A percentile compares a stretch with the other conserved stretches of the same genome.
Evolutionary conservation across 2,113 vertebrate genomes (phyloP).

Genomic region (Clinocottus analis): DNA sequence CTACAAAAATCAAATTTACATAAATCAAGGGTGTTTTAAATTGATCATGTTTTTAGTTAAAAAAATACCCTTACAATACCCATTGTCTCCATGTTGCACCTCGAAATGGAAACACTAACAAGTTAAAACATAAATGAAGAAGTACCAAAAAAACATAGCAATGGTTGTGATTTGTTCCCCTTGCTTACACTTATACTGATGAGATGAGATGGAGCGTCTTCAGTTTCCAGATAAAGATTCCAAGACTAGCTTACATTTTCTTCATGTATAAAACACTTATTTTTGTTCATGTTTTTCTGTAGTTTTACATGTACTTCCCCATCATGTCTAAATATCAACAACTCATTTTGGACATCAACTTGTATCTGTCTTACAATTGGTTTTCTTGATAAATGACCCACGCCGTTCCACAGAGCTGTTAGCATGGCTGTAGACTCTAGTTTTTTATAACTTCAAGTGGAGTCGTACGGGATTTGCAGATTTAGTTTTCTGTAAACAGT

Average conservation of each 20-base stretch:
- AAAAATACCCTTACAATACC: too few relatives aligned
- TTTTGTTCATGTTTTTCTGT: background rate
- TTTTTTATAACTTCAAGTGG: background rate
- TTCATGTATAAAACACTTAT: background rate
- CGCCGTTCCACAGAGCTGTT: background rate
- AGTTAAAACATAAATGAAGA: too few relatives aligned
- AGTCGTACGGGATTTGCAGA: background rate
- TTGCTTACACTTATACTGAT: background rate
- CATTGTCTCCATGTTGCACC: background rate
- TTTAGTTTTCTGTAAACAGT: constrained; percentile 38
- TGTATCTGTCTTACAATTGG: background rate
- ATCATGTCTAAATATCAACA: background rate
- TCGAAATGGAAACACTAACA: too few relatives aligned
- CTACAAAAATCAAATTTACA: background rate
- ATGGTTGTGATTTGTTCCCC: background rate
- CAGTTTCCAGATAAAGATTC: background rate
- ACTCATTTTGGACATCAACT: too few relatives aligned
- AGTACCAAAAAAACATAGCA: background rate
- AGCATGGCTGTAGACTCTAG: background rate
- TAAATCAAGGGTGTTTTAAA: background rate
- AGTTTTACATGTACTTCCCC: background rate
- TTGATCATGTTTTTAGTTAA: background rate
- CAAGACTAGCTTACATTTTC: background rate
- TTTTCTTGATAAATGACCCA: background rate
- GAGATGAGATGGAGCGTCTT: background rate